Evolutionary conservation across 1,140 invertebrate genomes (phyloP), one percentile per base, ranked within the genome.

Genomic region (Lordiphosa clarofinis): DNA sequence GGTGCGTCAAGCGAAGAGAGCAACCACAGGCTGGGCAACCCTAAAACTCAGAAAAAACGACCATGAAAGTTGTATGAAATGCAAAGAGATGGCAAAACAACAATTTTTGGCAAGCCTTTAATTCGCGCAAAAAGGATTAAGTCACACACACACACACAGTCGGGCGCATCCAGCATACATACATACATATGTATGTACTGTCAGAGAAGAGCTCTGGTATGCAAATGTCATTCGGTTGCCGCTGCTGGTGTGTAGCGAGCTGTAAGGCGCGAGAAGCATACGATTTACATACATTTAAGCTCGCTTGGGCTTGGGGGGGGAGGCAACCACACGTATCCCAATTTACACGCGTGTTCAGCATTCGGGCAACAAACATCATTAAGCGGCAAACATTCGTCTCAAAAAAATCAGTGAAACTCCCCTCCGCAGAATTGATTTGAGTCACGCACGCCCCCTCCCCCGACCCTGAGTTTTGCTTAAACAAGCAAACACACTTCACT

Each of bases 71-170:
- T 67, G 58, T 68, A 57, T 63, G n/a, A 13, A 7, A 40, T 15
- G 7, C 8, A 11, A 33, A 48, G 13, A 19, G 31, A 36, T 1
- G 24, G 10, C 10, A 12, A 37, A 36, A 37, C 31, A 49, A 49
- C 61, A 53, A 63, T 70, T 70, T 71, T 64, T 60, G 59, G 42
- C 52, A 73, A 73, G 69, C 69, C 55, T 54, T 73, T 69, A 73
- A 73, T 73, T 65, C 60, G 65, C 56, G 56, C 66, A 69, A 73
- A 73, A 73, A 73, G 69, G 69, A 73, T 73, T 73, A 73, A 69
- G 55, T 47, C n/a, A n/a, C n/a, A n/a, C n/a, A n/a, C 40, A 21
- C 11, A 50, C 36, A 49, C 13, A 58, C 24, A 43, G 28, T 5
- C n/a, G 24, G 6, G 11, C 13, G 11, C 10, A 49, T 10, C 24